phyloP scores from a whole-genome alignment of 2,888 invertebrate genomes.

The Ophion ellenae region DNA sequence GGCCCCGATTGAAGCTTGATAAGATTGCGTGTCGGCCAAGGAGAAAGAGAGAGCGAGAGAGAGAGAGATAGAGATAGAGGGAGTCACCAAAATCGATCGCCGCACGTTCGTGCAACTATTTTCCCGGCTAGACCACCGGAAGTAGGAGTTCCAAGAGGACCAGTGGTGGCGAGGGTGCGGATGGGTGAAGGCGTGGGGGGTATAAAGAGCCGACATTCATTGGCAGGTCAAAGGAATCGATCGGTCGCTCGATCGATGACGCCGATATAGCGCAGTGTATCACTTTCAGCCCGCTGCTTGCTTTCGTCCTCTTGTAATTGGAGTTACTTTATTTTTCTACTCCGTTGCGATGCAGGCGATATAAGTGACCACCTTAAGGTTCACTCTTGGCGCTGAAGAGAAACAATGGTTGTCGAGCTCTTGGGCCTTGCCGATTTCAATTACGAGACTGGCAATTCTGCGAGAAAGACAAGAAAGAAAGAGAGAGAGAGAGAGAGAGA shows the following conservation, averaged over 20 bases:
- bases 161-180: not conserved
- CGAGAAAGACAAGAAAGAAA: slow-evolving; percentile 4
- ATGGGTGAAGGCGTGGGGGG: not conserved
- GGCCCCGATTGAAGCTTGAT: not conserved
- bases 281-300: not conserved
- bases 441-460: not conserved
- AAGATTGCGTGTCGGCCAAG: not conserved
- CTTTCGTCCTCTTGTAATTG: not conserved
- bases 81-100: not conserved
- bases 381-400: not conserved
- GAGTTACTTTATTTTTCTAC: not conserved
- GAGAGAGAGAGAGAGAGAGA: slow-evolving; percentile 9
- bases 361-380: not conserved
- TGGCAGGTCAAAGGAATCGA: slow-evolving; percentile 34
- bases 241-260: slow-evolving; percentile 57
- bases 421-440: slow-evolving; percentile 7
- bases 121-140: slow-evolving; percentile 7
- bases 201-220: not conserved
- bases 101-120: not conserved
- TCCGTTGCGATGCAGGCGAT: not conserved
- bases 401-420: slow-evolving; percentile 12
- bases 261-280: slow-evolving; percentile 46
- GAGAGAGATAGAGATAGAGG: not conserved
- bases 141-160: not conserved
- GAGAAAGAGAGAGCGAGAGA: not conserved